Conservation (phyloP, 2,113 vertebrate genomes). For the Sander lucioperca region DNA sequence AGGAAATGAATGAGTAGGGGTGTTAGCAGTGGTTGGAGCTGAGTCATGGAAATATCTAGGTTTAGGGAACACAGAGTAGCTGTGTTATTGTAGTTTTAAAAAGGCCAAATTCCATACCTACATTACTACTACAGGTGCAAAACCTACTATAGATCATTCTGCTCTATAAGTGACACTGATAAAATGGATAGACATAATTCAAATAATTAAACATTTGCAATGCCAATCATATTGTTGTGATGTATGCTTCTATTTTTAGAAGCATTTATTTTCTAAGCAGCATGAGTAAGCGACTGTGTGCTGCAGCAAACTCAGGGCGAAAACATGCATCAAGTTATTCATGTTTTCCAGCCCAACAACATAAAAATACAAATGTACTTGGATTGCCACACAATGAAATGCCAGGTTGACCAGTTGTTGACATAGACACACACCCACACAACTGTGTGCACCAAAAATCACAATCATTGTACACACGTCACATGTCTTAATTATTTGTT, state of each 20-base stretch:
- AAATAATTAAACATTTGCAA: not conserved
- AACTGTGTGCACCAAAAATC: constrained; percentile 85
- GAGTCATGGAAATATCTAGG: constrained; percentile 59
- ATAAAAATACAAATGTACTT: not conserved
- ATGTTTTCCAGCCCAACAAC: not conserved
- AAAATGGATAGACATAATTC: not conserved
- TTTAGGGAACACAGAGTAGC: constrained; percentile 57
- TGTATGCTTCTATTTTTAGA: too few relatives aligned
- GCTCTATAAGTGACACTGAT: not conserved
- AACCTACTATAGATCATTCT: not conserved
- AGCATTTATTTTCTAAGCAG: too few relatives aligned
- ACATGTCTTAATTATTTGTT: constrained; percentile 91
- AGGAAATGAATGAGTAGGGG: constrained; percentile 44
- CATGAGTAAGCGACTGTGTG: too few relatives aligned
- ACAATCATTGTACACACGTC: constrained; percentile 83
- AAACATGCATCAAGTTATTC: not conserved
- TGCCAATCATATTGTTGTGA: not conserved
- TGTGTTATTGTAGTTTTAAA: not conserved
- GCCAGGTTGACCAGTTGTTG: not conserved
- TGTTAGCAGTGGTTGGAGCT: constrained; percentile 16
- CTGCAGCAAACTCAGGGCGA: not conserved
- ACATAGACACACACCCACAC: constrained; percentile 19
- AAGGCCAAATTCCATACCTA: not conserved
- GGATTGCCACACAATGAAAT: not conserved
- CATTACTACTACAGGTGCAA: not conserved